Percentiles rank a stretch among this genome's conserved stretches.
These are phyloP conservation scores for Eubasilissa regina DNA, from an alignment of 1,140 invertebrate genomes.

Conservation along the genomic window DNA sequence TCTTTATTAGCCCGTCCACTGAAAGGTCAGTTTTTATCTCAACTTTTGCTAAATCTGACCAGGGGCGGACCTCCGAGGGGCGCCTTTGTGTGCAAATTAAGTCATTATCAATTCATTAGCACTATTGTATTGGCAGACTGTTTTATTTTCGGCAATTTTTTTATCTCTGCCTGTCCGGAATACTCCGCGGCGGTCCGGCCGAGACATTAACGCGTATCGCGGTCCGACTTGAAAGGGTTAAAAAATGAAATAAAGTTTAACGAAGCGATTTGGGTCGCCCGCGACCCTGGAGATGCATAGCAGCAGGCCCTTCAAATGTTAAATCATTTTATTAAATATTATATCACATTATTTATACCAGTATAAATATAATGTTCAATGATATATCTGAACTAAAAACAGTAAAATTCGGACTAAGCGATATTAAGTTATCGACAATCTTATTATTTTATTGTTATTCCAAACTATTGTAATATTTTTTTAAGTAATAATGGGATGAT, in stretches of 20 bases:
- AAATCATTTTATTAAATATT: no score
- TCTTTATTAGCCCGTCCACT: background rate
- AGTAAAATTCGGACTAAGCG: no score
- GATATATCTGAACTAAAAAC: no score
- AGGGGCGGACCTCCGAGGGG: slow-evolving; percentile 5
- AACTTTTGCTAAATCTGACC: slow-evolving; percentile 9
- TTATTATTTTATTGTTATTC: no score
- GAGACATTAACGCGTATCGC: slow-evolving; percentile 32
- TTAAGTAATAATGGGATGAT: no score
- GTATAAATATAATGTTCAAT: no score
- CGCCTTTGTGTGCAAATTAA: slow-evolving; percentile 42
- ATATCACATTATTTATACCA: no score
- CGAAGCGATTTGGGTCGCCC: background rate
- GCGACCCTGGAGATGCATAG: no score
- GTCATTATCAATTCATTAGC: slow-evolving; percentile 45
- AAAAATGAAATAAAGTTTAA: slow-evolving; percentile 19
- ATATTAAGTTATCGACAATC: no score
- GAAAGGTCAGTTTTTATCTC: background rate
- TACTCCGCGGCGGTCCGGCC: slow-evolving; percentile 24
- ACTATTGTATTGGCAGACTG: slow-evolving; percentile 25
- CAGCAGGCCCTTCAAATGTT: no score
- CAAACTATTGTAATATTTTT: no score
- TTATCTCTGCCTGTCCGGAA: background rate
- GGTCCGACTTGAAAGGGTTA: slow-evolving; percentile 9
- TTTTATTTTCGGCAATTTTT: slow-evolving; percentile 16